phyloP scores from a whole-genome alignment of 2,888 invertebrate species.

The Busseola fusca region DNA sequence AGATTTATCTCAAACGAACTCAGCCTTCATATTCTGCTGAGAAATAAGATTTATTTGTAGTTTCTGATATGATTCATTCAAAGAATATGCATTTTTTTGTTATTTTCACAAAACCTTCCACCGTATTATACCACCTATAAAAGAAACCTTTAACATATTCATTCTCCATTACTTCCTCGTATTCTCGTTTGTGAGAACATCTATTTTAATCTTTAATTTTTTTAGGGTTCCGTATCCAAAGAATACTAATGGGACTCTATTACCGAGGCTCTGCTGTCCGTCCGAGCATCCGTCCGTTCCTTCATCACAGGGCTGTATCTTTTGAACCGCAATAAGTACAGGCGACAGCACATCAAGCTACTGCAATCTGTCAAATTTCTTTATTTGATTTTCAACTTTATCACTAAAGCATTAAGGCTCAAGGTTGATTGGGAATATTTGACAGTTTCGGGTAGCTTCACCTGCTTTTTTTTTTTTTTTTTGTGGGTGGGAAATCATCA shows the following conservation, averaged over 20 bases:
- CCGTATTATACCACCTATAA: conserved; percentile 31
- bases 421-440: too few species aligned
- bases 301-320: background rate
- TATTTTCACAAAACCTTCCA: conserved; percentile 13
- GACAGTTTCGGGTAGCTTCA: too few species aligned
- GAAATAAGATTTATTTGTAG: conserved; percentile 20
- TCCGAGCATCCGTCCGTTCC: too few species aligned
- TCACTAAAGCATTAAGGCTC: too few species aligned
- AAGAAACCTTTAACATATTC: conserved; percentile 40
- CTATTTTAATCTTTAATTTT: conserved; percentile 1
- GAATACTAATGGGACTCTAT: background rate
- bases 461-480: too few species aligned
- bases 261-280: background rate
- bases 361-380: too few species aligned
- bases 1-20: conserved; percentile 14
- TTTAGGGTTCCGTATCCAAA: background rate
- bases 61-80: conserved; percentile 22
- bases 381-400: too few species aligned
- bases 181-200: conserved; percentile 33
- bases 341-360: too few species aligned
- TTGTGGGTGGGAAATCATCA: too few species aligned
- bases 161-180: conserved; percentile 37
- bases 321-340: background rate
- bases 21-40: background rate
- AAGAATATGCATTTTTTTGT: conserved; percentile 30